Percentiles rank a stretch among this genome's conserved stretches.
Evolutionary conservation across 2,888 invertebrate species (phyloP).

Genomic region (Morinoia aosen): DNA sequence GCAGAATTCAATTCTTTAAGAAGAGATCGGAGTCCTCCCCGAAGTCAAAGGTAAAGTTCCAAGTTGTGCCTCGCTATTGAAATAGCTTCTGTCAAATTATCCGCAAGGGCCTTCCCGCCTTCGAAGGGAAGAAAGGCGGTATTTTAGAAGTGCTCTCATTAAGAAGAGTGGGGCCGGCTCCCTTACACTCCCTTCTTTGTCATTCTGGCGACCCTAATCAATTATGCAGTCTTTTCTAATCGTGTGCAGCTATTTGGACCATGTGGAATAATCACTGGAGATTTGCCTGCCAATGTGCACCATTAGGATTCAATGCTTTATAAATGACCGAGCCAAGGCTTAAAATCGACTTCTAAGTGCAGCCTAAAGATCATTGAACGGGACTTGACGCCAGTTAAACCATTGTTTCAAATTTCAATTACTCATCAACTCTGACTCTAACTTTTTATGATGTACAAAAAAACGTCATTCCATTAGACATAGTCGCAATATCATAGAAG

Average conservation of each 20-base stretch:
- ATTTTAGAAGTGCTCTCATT: slow-evolving; percentile 27
- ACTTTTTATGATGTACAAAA: neutral
- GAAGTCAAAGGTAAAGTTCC: neutral
- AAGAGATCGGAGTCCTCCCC: neutral
- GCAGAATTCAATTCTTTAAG: neutral
- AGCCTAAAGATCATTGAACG: neutral
- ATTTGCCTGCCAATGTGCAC: slow-evolving; percentile 45
- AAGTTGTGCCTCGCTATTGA: neutral
- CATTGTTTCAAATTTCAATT: slow-evolving; percentile 3
- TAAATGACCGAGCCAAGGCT: neutral
- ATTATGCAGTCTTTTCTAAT: slow-evolving; percentile 47
- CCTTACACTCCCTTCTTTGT: slow-evolving; percentile 43
- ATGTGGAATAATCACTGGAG: slow-evolving; percentile 42
- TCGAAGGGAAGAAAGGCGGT: neutral
- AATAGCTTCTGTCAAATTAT: slow-evolving; percentile 26
- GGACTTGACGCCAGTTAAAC: slow-evolving; percentile 31
- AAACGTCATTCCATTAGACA: neutral
- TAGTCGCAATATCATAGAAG: neutral
- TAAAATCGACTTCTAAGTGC: slow-evolving; percentile 44
- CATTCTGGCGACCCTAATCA: slow-evolving; percentile 28
- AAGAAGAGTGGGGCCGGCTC: neutral
- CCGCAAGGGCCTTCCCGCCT: neutral
- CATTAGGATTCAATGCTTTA: slow-evolving; percentile 48
- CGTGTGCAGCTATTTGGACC: slow-evolving; percentile 38
- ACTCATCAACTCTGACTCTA: neutral